Base-by-base conservation (phyloP, 2,797 vertebrate genomes). In the Phyllotis vaccarum region DNA sequence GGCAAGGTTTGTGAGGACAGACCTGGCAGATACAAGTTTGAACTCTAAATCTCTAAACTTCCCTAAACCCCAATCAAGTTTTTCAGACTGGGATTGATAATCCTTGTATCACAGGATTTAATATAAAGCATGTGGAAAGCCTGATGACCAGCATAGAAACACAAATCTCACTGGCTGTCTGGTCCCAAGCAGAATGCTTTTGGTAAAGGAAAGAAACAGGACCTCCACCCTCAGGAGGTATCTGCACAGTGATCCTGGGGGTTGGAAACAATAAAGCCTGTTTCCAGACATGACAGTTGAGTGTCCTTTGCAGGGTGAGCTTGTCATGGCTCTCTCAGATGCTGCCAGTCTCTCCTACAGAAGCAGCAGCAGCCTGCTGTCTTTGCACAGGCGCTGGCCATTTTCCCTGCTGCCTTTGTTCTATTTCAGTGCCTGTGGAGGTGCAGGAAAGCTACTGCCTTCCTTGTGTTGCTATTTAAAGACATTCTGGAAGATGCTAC, bases 391-490 rank as follows among this genome's bases (percentile, higher is more conserved):
- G 90, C 90, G 75, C 62, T 7, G 9, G 94, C 95, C 87, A 66
- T 96, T 97, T 95, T 96, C 87, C 94, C 82, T 91, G 93, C 54
- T n/a, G 64, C 83, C 96, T 97, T 98, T 98, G 97, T 97, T 97
- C 96, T 97, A 87, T 97, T 96, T 95, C 93, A 7, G 83, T 56
- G 96, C 83, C 92, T 95, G 72, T 94, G 93, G 79, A 96, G 91
- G 95, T 96, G 96, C 93, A 88, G 96, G 95, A 91, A 95, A 91
- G 94, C 95, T 90, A 82, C 93, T 9, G 90, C 96, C 83, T 92
- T 97, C 93, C 96, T 96, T 40, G 22, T 74, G 87, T 88, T 97
- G 96, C 97, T 98, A 97, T 97, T 97, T 97, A 98, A 97, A 96
- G 93, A 82, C 92, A 66, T 88, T 91, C 93, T 86, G 93, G 81